These are phyloP conservation scores for Turnix velox DNA, from an alignment of 2,113 vertebrate species.

Conservation along the genomic window DNA sequence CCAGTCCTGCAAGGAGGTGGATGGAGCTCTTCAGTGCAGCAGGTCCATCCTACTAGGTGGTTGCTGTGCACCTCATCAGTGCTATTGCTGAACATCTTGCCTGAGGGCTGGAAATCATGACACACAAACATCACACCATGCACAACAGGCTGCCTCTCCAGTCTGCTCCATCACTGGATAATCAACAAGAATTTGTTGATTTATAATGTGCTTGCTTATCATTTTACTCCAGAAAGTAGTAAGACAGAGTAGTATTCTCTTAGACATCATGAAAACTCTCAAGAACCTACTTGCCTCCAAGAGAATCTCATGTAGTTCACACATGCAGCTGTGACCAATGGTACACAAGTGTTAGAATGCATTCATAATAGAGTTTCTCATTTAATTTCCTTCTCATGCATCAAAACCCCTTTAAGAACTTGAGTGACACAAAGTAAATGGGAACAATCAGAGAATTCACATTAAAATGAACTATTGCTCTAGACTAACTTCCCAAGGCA, in stretches of 20 bases:
- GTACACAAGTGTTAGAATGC: neutral
- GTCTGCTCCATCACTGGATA: neutral
- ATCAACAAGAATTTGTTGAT: neutral
- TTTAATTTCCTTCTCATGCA: neutral
- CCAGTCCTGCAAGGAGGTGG: neutral
- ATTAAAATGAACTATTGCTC: neutral
- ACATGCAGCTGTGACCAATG: neutral
- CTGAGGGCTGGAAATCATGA: neutral
- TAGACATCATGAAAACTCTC: neutral
- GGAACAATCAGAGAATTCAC: neutral
- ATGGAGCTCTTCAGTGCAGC: neutral
- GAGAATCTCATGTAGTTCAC: neutral
- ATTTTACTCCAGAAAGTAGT: neutral
- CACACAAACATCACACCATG: neutral
- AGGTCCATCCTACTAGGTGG: accelerated
- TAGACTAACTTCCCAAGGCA: neutral
- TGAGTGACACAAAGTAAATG: neutral
- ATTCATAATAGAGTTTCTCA: neutral
- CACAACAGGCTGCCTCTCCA: neutral
- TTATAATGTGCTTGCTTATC: accelerated
- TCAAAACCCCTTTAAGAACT: neutral
- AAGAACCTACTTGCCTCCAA: neutral
- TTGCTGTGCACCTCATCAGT: neutral
- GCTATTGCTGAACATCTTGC: neutral
- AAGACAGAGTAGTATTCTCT: neutral